Conservation (phyloP, 2,113 vertebrate genomes). For the Piaya cayana region DNA sequence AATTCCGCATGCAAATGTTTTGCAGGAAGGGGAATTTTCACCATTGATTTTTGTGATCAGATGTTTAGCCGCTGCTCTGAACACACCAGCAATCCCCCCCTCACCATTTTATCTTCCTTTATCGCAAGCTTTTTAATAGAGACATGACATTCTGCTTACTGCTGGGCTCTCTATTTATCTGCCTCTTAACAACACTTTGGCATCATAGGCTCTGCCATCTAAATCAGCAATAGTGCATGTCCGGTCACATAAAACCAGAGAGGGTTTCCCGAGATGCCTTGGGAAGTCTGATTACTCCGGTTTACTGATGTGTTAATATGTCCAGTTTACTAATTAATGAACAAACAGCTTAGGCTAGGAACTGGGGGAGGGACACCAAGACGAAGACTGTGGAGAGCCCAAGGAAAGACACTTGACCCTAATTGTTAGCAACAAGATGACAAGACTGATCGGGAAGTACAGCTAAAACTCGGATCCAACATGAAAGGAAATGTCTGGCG, state of each 20-base stretch:
- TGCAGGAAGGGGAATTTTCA: neutral
- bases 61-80: conserved; percentile 57
- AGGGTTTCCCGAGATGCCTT: conserved; percentile 69
- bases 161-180: conserved; percentile 66
- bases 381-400: neutral
- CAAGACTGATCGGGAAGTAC: conserved; percentile 49
- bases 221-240: conserved; percentile 61
- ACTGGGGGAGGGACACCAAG: conserved; percentile 57
- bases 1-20: neutral
- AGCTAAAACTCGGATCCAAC: conserved; percentile 27
- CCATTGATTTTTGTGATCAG: conserved; percentile 66
- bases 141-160: conserved; percentile 71
- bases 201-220: conserved; percentile 54
- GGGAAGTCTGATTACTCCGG: conserved; percentile 56
- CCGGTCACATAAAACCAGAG: conserved; percentile 62
- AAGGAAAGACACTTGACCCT: conserved; percentile 65
- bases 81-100: conserved; percentile 48
- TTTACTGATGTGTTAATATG: conserved; percentile 69
- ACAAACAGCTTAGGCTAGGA: conserved; percentile 64
- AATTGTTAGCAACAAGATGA: conserved; percentile 64
- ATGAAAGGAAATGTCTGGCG: conserved; percentile 57
- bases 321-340: conserved; percentile 71
- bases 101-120: conserved; percentile 71
- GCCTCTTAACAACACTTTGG: conserved; percentile 69
- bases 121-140: conserved; percentile 72